phyloP scores from a whole-genome alignment of 2,113 vertebrate genomes.

The Lates calcarifer region DNA sequence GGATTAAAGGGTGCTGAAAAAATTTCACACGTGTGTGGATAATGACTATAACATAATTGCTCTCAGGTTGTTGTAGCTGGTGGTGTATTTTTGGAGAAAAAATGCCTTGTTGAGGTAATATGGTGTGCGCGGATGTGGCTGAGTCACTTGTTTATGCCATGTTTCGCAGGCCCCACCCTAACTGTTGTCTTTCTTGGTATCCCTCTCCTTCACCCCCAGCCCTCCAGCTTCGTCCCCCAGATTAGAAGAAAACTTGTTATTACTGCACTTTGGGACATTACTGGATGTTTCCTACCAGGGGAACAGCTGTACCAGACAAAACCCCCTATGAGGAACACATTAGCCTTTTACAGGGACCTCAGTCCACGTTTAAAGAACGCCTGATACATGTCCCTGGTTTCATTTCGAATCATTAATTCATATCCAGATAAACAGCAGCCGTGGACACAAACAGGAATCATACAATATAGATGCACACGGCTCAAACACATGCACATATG shows the following conservation, averaged over 20 bases:
- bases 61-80: conserved; percentile 47
- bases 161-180: conserved; percentile 17
- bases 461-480: conserved; percentile 9
- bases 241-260: conserved; percentile 27
- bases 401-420: conserved; percentile 46
- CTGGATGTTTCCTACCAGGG: conserved; percentile 37
- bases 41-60: conserved; percentile 50
- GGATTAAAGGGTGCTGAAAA: conserved; percentile 50
- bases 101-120: conserved; percentile 3
- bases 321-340: conserved; percentile 26
- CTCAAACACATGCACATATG: background rate
- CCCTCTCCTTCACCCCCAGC: conserved; percentile 9
- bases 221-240: background rate
- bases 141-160: conserved; percentile 38
- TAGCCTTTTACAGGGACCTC: conserved; percentile 18
- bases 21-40: conserved; percentile 5
- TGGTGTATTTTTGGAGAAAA: conserved; percentile 34
- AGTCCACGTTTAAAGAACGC: background rate
- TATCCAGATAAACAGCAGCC: conserved; percentile 30
- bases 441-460: background rate
- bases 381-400: conserved; percentile 9
- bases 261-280: conserved; percentile 20
- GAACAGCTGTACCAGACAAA: conserved; percentile 35
- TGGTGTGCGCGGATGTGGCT: conserved; percentile 13
- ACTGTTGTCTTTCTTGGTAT: conserved; percentile 29